phyloP scores from a whole-genome alignment of 1,140 invertebrate species.

The Batillaria attramentaria region DNA sequence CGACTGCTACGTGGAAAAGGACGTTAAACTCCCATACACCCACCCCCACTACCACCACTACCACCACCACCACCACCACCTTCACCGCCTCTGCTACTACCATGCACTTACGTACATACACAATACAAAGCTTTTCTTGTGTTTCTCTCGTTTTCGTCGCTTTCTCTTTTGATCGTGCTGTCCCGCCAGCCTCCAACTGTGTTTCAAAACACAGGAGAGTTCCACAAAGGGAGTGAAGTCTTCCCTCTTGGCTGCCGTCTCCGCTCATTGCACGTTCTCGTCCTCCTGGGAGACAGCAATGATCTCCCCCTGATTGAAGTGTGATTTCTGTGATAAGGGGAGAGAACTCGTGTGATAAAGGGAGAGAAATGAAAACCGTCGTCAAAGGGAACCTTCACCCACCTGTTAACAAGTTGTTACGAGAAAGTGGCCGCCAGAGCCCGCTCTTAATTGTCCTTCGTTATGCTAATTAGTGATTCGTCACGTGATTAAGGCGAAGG shows the following conservation, averaged over 20 bases:
- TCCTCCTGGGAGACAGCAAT: neutral
- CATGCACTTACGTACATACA: too few relatives aligned
- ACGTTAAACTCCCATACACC: too few relatives aligned
- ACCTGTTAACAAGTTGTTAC: neutral
- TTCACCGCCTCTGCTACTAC: too few relatives aligned
- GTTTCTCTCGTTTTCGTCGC: too few relatives aligned
- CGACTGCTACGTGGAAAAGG: too few relatives aligned
- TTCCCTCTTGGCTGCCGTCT: neutral
- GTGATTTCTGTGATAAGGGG: neutral
- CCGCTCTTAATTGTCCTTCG: neutral
- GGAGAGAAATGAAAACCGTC: neutral
- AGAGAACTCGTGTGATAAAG: neutral
- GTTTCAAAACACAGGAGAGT: neutral
- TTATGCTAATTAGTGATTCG: slow-evolving; percentile 9
- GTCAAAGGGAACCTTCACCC: neutral
- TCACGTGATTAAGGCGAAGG: too few relatives aligned
- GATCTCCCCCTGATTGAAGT: neutral
- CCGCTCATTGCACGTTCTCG: neutral
- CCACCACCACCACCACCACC: too few relatives aligned
- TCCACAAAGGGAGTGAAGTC: neutral
- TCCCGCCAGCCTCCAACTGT: neutral
- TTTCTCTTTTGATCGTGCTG: neutral
- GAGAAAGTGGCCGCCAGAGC: neutral
- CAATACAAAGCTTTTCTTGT: too few relatives aligned
- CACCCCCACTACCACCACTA: too few relatives aligned